These are phyloP conservation scores for Conus ventricosus DNA, from an alignment of 1,140 invertebrate genomes.

Conservation along the genomic window DNA sequence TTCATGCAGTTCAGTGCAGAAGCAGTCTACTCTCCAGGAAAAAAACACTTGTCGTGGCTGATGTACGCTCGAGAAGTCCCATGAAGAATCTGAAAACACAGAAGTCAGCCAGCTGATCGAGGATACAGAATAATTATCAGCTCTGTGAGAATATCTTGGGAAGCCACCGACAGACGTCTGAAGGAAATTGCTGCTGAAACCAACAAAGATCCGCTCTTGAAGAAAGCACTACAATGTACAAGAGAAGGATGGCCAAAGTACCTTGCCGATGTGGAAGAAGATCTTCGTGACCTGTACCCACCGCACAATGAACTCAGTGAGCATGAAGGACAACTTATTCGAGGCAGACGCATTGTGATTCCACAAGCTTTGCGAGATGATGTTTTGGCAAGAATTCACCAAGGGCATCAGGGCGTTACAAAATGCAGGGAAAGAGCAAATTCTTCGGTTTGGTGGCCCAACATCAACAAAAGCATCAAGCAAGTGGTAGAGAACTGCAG, in stretches of 20 bases:
- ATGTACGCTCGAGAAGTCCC: background rate
- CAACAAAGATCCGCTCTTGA: background rate
- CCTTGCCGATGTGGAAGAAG: background rate
- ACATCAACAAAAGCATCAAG: background rate
- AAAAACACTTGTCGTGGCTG: background rate
- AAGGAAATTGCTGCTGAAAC: background rate
- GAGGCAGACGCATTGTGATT: constrained; percentile 38
- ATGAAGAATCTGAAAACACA: background rate
- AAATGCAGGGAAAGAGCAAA: constrained; percentile 28
- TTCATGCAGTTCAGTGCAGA: background rate
- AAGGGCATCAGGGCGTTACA: constrained; percentile 38
- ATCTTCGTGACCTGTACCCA: constrained; percentile 43
- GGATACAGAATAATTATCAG: too few species aligned
- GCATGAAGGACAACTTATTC: constrained; percentile 15
- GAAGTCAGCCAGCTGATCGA: background rate
- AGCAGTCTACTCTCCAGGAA: background rate
- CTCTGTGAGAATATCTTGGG: background rate
- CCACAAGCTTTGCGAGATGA: constrained; percentile 26
- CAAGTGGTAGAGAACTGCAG: background rate
- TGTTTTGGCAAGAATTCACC: constrained; percentile 34
- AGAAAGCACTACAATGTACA: background rate
- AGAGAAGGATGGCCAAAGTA: too few species aligned
- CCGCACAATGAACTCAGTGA: constrained; percentile 42
- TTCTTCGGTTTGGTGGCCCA: background rate
- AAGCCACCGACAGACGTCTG: background rate